Conservation (phyloP, 2,888 invertebrate species). For the Drosophila koepferae region DNA sequence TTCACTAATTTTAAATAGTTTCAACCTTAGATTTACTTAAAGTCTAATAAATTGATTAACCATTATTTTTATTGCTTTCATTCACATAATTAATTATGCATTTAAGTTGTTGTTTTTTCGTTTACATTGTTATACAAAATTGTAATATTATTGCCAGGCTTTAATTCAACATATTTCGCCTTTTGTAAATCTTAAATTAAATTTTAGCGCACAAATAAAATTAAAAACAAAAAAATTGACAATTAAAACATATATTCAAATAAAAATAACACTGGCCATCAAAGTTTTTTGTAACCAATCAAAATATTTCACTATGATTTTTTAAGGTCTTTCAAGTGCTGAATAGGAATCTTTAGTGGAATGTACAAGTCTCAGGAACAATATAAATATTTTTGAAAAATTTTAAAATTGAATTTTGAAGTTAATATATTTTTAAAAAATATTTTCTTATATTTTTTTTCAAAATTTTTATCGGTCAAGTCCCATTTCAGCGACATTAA, state of each 20-base stretch:
- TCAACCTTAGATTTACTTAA: slow-evolving; percentile 71
- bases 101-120: slow-evolving; percentile 21
- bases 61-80: slow-evolving; percentile 71
- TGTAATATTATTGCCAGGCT: slow-evolving; percentile 76
- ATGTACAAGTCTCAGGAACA: neutral
- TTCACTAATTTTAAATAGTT: slow-evolving; percentile 75
- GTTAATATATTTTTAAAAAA: too few species aligned
- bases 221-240: slow-evolving; percentile 34
- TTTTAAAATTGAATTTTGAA: neutral
- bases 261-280: neutral
- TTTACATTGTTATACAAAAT: slow-evolving; percentile 78
- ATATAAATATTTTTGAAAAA: neutral
- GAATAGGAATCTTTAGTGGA: neutral
- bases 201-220: slow-evolving; percentile 30
- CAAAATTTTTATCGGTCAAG: too few species aligned
- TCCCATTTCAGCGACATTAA: neutral
- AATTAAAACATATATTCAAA: slow-evolving; percentile 41
- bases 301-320: neutral
- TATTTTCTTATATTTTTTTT: too few species aligned
- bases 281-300: neutral
- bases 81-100: slow-evolving; percentile 67
- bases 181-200: slow-evolving; percentile 41
- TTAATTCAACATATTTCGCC: slow-evolving; percentile 56
- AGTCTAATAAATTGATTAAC: slow-evolving; percentile 76
- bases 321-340: neutral